Conservation (phyloP, 2,797 vertebrate genomes). For the Pseudochirops corinnae region DNA sequence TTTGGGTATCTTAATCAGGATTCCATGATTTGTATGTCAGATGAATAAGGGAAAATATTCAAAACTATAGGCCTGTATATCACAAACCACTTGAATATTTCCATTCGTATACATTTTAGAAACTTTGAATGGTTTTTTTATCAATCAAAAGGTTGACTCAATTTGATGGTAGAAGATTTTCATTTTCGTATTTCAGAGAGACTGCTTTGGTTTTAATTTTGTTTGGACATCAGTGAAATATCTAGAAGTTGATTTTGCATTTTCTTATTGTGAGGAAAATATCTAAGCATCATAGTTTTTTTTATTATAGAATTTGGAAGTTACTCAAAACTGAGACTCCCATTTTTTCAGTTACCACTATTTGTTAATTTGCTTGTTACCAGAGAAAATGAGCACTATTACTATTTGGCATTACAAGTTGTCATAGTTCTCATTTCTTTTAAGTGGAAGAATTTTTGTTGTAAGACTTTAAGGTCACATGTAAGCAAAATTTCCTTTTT, state of each 20-base stretch:
- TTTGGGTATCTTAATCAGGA: slow-evolving; percentile 46
- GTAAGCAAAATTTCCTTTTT: slow-evolving; percentile 48
- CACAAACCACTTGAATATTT: neutral
- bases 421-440: slow-evolving; percentile 20
- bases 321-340: neutral
- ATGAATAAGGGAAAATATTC: neutral
- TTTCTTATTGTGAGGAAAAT: neutral
- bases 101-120: neutral
- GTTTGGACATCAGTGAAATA: neutral
- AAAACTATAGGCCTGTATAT: neutral
- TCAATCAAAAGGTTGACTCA: slow-evolving; percentile 22
- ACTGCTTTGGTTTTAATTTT: slow-evolving; percentile 20
- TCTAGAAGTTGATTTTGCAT: neutral
- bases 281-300: neutral
- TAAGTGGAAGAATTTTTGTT: slow-evolving; percentile 28
- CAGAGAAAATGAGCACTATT: neutral
- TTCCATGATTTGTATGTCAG: neutral
- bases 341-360: neutral
- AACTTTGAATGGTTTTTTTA: neutral
- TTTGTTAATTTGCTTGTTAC: neutral
- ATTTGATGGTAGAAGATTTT: slow-evolving; percentile 38
- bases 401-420: slow-evolving; percentile 6
- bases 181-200: slow-evolving; percentile 15
- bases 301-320: neutral
- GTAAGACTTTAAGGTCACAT: slow-evolving; percentile 44